Base-by-base conservation (phyloP, 2,888 invertebrate genomes). In the Pyrgus malvae region DNA sequence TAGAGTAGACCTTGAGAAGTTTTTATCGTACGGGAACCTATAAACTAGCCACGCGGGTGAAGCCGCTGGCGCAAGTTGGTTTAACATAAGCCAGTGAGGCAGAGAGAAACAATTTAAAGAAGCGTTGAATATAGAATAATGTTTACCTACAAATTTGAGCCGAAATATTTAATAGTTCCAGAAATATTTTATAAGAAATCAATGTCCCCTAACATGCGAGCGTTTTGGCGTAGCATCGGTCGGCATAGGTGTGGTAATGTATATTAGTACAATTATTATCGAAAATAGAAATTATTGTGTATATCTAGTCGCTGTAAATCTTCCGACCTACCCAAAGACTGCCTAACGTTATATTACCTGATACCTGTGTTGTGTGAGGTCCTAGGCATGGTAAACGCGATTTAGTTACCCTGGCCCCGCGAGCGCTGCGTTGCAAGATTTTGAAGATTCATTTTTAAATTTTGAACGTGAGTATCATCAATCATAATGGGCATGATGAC, bases 311-410 rank as follows among this genome's bases (percentile, higher is more conserved):
- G 89, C 87, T 89, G 78, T 69, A 72, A 82, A 85, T 87, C 89
- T 90, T 87, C 90, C 90, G 89, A 90, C 90, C 90, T 90, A 87
- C 83, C 90, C 88, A 90, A 91, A 90, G 90, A 91, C 90, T 91
- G 90, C 90, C 90, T 88, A 80, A 82, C 69, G 77, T 83, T 84
- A 82, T 81, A 71, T 76, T 76, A 83, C 76, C 80, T 81, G 67
- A 76, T 79, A 79, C 80, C 80, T 80, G 71, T 79, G 76, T 80
- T 76, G 80, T 82, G 78, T 83, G 77, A 69, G 68, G 76, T 76
- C 81, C 78, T 78, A 79, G 77, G 78, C 81, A 78, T 69, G 70
- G 67, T 65, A 59, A 65, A 65, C 60, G 67, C 74, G 73, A 72
- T 60, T 31, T 58, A 56, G 58, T 59, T 72, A 77, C 83, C 84